Evolutionary conservation across 2,888 invertebrate species (phyloP).

Genomic region (Andrena marginata): DNA sequence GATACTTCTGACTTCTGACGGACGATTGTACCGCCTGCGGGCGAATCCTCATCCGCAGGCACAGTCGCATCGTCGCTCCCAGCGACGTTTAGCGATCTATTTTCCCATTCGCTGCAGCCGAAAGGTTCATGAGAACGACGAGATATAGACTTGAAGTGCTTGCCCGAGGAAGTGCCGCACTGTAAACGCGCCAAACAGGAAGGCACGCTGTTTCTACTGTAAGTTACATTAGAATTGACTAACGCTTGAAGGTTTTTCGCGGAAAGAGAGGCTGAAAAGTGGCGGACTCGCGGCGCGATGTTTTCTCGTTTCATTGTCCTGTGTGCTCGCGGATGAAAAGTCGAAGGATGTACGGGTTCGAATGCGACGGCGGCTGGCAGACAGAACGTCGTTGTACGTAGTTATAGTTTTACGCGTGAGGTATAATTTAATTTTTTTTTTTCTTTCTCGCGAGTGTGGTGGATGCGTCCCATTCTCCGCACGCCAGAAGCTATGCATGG

Average conservation of each 20-base stretch:
- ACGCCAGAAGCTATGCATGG: slow-evolving; percentile 16
- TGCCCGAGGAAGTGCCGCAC: no score
- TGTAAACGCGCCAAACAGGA: no score
- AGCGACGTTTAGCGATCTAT: no score
- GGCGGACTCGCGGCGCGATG: neutral
- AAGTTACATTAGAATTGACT: no score
- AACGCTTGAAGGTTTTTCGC: neutral
- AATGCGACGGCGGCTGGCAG: neutral
- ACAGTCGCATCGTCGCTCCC: no score
- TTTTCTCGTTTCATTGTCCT: neutral
- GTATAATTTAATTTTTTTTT: neutral
- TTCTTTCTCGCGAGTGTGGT: no score
- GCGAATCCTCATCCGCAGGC: no score
- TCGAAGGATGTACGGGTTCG: neutral
- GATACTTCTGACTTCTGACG: slow-evolving; percentile 8
- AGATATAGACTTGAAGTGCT: no score
- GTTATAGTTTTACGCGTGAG: neutral
- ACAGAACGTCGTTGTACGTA: neutral
- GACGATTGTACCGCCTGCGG: slow-evolving; percentile 13
- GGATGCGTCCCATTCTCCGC: slow-evolving; percentile 3
- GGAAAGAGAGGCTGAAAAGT: neutral
- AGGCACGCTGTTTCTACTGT: no score
- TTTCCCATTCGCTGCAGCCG: no score
- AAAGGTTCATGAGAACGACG: no score
- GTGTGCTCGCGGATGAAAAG: slow-evolving; percentile 1